phyloP scores from a whole-genome alignment of 2,113 vertebrate genomes.

The Cryptoleucopteryx plumbea region DNA sequence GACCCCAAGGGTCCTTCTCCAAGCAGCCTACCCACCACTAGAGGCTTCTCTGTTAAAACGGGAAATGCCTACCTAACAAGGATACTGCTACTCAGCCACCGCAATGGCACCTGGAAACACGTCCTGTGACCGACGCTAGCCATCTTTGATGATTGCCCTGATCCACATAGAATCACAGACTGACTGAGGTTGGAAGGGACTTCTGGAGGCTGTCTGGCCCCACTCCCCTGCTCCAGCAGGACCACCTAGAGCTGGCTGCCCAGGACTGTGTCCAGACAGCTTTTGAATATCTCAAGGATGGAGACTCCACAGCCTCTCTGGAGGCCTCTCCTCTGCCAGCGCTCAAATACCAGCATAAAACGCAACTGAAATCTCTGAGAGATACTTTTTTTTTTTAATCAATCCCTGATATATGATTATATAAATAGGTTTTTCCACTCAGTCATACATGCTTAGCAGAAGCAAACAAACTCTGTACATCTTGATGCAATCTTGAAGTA shows the following conservation, averaged over 20 bases:
- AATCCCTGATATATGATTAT: neutral
- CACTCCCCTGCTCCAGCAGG: neutral
- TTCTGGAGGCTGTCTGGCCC: neutral
- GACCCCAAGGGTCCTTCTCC: neutral
- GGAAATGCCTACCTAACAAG: neutral
- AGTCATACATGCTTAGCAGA: neutral
- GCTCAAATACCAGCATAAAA: neutral
- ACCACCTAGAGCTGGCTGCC: neutral
- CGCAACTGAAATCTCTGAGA: neutral
- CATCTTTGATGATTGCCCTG: neutral
- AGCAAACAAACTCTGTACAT: neutral
- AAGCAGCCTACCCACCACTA: neutral
- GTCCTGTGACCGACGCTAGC: accelerated
- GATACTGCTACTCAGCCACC: neutral
- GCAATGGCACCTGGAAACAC: neutral
- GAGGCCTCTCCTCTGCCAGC: neutral
- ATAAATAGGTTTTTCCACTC: neutral
- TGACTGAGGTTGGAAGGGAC: neutral
- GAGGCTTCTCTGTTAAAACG: neutral
- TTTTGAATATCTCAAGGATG: neutral
- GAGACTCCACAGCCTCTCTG: neutral
- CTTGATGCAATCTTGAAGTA: neutral
- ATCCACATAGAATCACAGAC: neutral
- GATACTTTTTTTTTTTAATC: neutral
- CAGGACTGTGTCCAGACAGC: neutral